A percentile compares a stretch with the other conserved stretches of the same genome.
Conservation (phyloP, 1,140 invertebrate genomes). For the Sycophaga agraensis region DNA sequence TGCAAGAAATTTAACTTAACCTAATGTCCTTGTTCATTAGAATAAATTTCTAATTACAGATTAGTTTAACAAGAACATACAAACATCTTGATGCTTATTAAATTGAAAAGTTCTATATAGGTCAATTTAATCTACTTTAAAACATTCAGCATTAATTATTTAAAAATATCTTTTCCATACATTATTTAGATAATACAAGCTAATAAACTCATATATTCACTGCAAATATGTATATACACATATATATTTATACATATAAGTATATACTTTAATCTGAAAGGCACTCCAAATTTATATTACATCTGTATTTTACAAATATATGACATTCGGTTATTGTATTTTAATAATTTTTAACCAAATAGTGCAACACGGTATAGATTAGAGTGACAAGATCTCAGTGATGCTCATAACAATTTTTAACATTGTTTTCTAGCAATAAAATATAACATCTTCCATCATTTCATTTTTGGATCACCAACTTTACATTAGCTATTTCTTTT, state of each 20-base stretch:
- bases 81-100: constrained; percentile 20
- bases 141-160: constrained; percentile 32
- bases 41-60: constrained; percentile 12
- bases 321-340: constrained; percentile 32
- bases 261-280: constrained; percentile 50
- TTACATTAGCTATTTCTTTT: neutral
- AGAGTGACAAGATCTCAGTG: constrained; percentile 23
- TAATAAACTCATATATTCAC: constrained; percentile 29
- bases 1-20: constrained; percentile 24
- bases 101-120: constrained; percentile 17
- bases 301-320: constrained; percentile 57
- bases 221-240: constrained; percentile 35
- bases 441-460: neutral
- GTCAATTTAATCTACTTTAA: constrained; percentile 25
- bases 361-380: constrained; percentile 28
- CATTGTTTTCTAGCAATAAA: constrained; percentile 10
- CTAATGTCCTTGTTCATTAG: constrained; percentile 10
- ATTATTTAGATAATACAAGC: constrained; percentile 29
- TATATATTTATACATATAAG: constrained; percentile 35
- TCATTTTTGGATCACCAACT: constrained; percentile 2
- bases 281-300: constrained; percentile 57
- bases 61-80: constrained; percentile 22
- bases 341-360: constrained; percentile 16
- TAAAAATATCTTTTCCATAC: constrained; percentile 34
- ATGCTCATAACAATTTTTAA: constrained; percentile 8